Conservation (phyloP, 2,888 invertebrate genomes). For the Dolichomitus sp. region DNA sequence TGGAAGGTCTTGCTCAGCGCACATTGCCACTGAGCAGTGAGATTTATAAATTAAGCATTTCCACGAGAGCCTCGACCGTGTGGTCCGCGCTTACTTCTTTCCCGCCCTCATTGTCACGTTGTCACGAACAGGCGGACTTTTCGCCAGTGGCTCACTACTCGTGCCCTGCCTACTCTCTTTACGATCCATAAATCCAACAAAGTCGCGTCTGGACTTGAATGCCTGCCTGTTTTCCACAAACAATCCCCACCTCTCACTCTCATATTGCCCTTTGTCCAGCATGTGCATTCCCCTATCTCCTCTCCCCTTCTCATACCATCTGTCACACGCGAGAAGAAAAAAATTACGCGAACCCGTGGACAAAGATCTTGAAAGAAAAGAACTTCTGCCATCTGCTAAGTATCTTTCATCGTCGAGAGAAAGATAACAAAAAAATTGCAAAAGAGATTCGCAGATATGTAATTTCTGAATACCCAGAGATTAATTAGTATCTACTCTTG, state of each 20-base stretch:
- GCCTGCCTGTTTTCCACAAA: slow-evolving; percentile 43
- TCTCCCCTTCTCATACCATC: slow-evolving; percentile 22
- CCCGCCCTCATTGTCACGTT: slow-evolving; percentile 82
- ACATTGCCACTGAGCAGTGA: slow-evolving; percentile 44
- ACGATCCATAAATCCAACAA: slow-evolving; percentile 84
- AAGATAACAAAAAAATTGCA: slow-evolving; percentile 29
- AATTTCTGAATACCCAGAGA: slow-evolving; percentile 4
- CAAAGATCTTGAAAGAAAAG: slow-evolving; percentile 47
- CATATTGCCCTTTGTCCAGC: slow-evolving; percentile 79
- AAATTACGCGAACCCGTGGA: slow-evolving; percentile 45
- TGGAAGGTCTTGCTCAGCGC: slow-evolving; percentile 54
- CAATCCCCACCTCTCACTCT: slow-evolving; percentile 72
- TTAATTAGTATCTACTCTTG: slow-evolving; percentile 24
- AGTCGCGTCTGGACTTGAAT: slow-evolving; percentile 77
- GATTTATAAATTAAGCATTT: slow-evolving; percentile 82
- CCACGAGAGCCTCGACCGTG: slow-evolving; percentile 79
- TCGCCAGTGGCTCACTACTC: slow-evolving; percentile 57
- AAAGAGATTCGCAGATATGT: slow-evolving; percentile 1
- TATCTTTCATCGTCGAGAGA: slow-evolving; percentile 37
- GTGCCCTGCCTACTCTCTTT: slow-evolving; percentile 75
- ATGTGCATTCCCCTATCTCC: slow-evolving; percentile 14
- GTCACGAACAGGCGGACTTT: slow-evolving; percentile 78
- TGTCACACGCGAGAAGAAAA: slow-evolving; percentile 48
- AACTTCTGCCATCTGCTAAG: slow-evolving; percentile 35
- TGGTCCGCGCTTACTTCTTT: slow-evolving; percentile 80